These are phyloP conservation scores for Chelmon rostratus DNA, from an alignment of 2,797 vertebrate genomes.

Conservation along the genomic window DNA sequence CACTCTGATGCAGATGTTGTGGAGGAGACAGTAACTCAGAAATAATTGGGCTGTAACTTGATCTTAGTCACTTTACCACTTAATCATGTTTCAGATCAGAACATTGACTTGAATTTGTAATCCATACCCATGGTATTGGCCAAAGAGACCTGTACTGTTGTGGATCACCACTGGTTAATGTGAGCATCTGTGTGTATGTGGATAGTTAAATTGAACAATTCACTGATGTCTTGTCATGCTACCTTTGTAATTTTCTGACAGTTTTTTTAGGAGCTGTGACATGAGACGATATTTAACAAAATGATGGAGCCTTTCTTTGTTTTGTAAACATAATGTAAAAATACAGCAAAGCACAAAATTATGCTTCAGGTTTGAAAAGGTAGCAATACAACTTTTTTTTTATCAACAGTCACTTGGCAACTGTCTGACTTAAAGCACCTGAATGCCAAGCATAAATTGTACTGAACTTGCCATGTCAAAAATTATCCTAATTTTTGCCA, in stretches of 20 bases:
- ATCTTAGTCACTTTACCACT: not conserved
- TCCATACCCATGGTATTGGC: not conserved
- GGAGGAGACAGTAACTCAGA: not conserved
- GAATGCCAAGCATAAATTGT: not conserved
- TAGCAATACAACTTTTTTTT: not conserved
- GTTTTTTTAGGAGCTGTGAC: not conserved
- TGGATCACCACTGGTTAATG: not conserved
- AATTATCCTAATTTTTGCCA: not conserved
- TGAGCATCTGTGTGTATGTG: not conserved
- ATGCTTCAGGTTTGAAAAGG: not conserved
- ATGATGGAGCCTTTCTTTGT: not conserved
- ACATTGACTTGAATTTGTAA: not conserved
- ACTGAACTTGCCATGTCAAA: not conserved
- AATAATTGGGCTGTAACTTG: not conserved
- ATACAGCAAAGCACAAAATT: not conserved
- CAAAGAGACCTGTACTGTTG: not conserved
- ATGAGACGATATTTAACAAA: not conserved
- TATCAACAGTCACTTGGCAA: not conserved
- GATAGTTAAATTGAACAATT: not conserved
- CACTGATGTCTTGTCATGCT: not conserved
- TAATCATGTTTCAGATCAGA: not conserved
- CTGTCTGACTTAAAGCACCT: constrained; percentile 5
- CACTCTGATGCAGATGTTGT: not conserved
- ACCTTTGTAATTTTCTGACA: not conserved
- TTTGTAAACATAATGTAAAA: not conserved